Evolutionary conservation across 2,113 vertebrate species (phyloP).

Genomic region (Fregetta grallaria): DNA sequence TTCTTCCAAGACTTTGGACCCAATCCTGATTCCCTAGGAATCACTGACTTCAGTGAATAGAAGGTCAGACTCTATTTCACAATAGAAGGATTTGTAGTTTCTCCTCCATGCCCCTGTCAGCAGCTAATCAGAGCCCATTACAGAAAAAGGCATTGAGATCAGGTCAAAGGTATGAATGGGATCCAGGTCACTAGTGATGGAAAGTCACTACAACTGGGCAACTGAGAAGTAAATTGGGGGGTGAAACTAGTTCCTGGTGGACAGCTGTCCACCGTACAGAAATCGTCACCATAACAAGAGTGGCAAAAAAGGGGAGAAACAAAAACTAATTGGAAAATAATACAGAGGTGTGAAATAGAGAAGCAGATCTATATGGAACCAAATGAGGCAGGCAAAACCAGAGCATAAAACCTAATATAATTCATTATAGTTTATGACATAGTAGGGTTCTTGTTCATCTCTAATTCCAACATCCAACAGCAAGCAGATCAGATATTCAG

Average conservation of each 20-base stretch:
- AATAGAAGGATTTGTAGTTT: slow-evolving; percentile 26
- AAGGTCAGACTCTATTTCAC: slow-evolving; percentile 6
- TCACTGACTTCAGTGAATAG: neutral
- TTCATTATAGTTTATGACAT: neutral
- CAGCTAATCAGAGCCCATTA: neutral
- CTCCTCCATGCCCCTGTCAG: neutral
- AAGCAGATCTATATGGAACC: neutral
- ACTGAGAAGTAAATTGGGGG: neutral
- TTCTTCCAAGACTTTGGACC: slow-evolving; percentile 43
- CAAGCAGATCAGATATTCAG: neutral
- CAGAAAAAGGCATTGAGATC: neutral
- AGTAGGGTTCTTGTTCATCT: neutral
- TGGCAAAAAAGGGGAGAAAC: neutral
- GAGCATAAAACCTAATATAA: neutral
- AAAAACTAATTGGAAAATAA: neutral
- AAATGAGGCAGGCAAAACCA: neutral
- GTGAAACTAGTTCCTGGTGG: neutral
- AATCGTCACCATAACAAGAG: neutral
- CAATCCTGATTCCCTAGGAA: neutral
- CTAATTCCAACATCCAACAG: neutral
- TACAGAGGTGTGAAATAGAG: neutral
- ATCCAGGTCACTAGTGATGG: neutral
- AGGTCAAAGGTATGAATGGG: neutral
- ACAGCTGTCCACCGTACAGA: neutral
- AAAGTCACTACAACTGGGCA: neutral